Evolutionary conservation across 2,888 invertebrate genomes (phyloP), one percentile per base, ranked within the genome.

Genomic region (Rhabditoides inermis): DNA sequence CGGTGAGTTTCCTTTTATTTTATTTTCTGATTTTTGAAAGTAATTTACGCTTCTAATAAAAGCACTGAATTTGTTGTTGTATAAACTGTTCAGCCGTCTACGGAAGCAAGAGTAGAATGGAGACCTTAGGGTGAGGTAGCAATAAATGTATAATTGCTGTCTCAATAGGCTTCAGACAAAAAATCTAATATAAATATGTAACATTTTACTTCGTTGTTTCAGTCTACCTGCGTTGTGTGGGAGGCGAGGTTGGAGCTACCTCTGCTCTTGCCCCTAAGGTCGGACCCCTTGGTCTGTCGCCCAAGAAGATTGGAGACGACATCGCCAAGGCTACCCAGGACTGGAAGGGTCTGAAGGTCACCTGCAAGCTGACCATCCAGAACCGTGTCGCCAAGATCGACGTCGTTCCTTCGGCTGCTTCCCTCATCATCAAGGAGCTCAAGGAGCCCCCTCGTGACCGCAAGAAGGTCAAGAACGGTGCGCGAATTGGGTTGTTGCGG

Each of bases 241-340:
- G 98, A 76, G 98, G 98, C 76, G 98, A 98, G 85, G 92, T 98
- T 48, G 95, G 95, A 77, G 98, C 98, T 61, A 98, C 98, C 60
- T 92, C 98, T 50, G 90, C 95, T 12, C 84, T 98, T 78, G 98
- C 98, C 69, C 98, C 98, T 40, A 98, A 98, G 84, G 95, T 98
- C 76, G 98, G 98, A 85, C 98, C 98, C 28, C 84, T 98, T 58
- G 98, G 98, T 85, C 83, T 98, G 84, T 94, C 95, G 39, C 98
- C 98, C 53, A 98, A 98, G 81, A 98, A 98, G 84, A 88, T 98
- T 76, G 98, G 98, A 83, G 98, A 98, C 81, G 98, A 98, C 79
- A 98, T 98, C 77, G 94, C 95, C 63, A 98, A 98, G 81, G 91
- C 91, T 1, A 98, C 98, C 10, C 84, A 87, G 35, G 95, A 98